Base-by-base conservation (phyloP, 1,140 invertebrate species). In the Drosophila paulistorum region DNA sequence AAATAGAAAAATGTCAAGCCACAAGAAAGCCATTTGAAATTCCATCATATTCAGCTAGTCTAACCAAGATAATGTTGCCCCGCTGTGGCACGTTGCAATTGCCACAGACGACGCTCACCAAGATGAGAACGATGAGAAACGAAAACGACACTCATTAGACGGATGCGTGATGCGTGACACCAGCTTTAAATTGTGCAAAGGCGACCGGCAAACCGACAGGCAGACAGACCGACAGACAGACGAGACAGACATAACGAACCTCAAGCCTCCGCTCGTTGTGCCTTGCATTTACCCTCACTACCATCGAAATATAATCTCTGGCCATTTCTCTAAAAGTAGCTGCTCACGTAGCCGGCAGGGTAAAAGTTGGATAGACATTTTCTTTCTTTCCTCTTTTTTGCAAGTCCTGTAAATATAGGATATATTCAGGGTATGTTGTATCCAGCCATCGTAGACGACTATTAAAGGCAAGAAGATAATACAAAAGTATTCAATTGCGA, bases 321-420 rank as follows among this genome's bases (percentile, higher is more conserved):
- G 83, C 82, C 82, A 86, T 86, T 86, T 87, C 76, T 86, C 82
- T 87, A 87, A 86, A 82, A 86, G 79, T 82, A 86, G 83, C 82
- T 68, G 70, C 71, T 72, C 82, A 86, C 82, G 82, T 86, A 87
- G 68, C 48, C 63, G 68, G 60, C 51, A 54, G 58, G 23, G 48
- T 68, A 51, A 55, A 67, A 74, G 68, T 72, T 78, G 10, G 33
- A 14, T 30, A 30, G 7, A 61, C 51, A 62, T 85, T 74, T 74
- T 68, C 69, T 74, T 77, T 57, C 71, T 65, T 62, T 66, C 59
- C 60, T 14, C 45, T 5, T 9, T 23, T 30, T 51, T 23, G 17
- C 20, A 51, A n/a, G 17, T 7, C 45, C 45, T 48, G 11, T 20
- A 48, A 17, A 17, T 48, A 20, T 48, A 17, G 45, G 14, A 48